Evolutionary conservation across 1,140 invertebrate genomes (phyloP).

Genomic region (Pseudomyrmex dendroicus): DNA sequence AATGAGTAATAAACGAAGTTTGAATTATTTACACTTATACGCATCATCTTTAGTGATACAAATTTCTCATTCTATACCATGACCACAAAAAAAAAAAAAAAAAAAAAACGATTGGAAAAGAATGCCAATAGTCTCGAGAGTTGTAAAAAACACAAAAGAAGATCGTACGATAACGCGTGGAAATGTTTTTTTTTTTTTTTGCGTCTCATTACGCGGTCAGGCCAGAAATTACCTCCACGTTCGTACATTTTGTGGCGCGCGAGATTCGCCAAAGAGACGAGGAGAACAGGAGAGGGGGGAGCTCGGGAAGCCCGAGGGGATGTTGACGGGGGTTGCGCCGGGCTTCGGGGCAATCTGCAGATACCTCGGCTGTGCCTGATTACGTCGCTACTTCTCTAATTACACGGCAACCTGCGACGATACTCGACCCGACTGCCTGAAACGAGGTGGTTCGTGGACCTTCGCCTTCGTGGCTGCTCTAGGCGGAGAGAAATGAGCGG

Average conservation of each 20-base stretch:
- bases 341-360: conserved; percentile 74
- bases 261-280: background rate
- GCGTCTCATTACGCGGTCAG: conserved; percentile 36
- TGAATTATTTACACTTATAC: too few relatives aligned
- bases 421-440: conserved; percentile 74
- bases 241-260: conserved; percentile 34
- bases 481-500: background rate
- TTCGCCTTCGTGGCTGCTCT: conserved; percentile 39
- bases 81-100: conserved; percentile 14
- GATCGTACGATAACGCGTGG: conserved; percentile 12
- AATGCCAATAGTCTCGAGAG: conserved; percentile 1
- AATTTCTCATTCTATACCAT: too few relatives aligned
- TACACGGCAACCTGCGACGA: conserved; percentile 77
- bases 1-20: too few relatives aligned
- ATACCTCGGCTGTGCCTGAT: conserved; percentile 78
- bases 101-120: background rate
- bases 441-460: conserved; percentile 54
- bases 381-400: conserved; percentile 79
- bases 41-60: too few relatives aligned
- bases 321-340: conserved; percentile 25
- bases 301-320: conserved; percentile 13
- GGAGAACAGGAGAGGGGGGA: background rate
- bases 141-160: conserved; percentile 12
- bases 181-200: conserved; percentile 35
- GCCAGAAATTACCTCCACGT: conserved; percentile 22